Evolutionary conservation across 2,113 vertebrate species (phyloP).

Genomic region (Oriolus oriolus): DNA sequence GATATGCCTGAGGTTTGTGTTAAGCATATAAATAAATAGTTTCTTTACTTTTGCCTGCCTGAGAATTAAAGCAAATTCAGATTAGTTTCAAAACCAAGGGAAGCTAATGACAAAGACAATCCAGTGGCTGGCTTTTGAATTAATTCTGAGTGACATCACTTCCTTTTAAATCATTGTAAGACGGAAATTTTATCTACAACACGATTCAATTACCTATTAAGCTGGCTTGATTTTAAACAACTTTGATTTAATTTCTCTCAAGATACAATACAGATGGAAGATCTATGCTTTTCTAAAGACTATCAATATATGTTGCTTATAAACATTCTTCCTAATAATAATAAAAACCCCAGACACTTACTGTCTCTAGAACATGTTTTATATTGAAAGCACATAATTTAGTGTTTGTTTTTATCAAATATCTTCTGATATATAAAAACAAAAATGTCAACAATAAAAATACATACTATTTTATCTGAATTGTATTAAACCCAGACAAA

Average conservation of each 20-base stretch:
- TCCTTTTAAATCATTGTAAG: neutral
- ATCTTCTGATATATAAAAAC: neutral
- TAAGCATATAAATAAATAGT: neutral
- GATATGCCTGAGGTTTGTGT: neutral
- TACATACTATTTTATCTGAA: neutral
- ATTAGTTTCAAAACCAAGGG: neutral
- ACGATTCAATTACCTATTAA: neutral
- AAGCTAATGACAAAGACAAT: neutral
- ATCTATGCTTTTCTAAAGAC: neutral
- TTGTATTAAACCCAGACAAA: neutral
- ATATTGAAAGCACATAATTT: neutral
- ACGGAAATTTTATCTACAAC: neutral
- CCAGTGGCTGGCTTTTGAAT: neutral
- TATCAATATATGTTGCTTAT: neutral
- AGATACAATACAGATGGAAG: neutral
- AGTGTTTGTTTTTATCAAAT: neutral
- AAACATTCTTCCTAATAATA: neutral
- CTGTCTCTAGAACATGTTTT: neutral
- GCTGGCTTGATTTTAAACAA: neutral
- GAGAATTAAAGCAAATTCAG: neutral
- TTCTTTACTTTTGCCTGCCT: neutral
- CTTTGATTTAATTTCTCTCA: neutral
- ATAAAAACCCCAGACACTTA: accelerated
- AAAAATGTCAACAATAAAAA: neutral
- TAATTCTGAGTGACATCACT: neutral